Evolutionary conservation across 2,888 invertebrate genomes (phyloP), one percentile per base, ranked within the genome.

Genomic region (Tenthredo distinguenda): DNA sequence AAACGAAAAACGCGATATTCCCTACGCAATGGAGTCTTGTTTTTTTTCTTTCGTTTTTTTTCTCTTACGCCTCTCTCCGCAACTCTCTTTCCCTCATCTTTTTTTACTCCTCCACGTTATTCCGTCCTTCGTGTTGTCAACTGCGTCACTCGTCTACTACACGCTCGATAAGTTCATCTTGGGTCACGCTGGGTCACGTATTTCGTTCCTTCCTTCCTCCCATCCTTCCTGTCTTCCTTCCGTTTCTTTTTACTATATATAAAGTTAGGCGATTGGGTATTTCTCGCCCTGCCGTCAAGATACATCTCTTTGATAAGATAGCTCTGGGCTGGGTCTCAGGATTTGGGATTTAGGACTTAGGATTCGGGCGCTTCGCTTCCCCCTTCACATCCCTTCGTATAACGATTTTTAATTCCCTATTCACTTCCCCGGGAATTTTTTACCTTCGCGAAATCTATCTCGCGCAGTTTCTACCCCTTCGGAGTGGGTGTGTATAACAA

Each of bases 141-240:
- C 85, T 85, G 84, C 81, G 34, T 58, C 58, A 62, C 47, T 47
- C 47, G 72, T 58, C 76, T 81, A 65, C 87, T 81, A 65, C 87
- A 85, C 86, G 86, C 84, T 84, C 76, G 85, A 84, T 85, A 87
- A 86, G 86, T 87, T 86, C 85, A 85, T 85, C 58, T 82, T 79
- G 81, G 81, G 81, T 81, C 81, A 81, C 58, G 62, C 68, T 15
- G 77, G 65, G 79, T 84, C 65, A 83, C 86, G 82, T 87, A 37
- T 79, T 85, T 84, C 82, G 76, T 72, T 65, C 84, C 26, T 85
- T 77, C 43, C 76, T 84, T 79, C 31, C 74, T 21, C 82, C 84
- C 68, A 74, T 84, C 58, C 74, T 55, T 74, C n/a, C 37, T 43
- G 12, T 43, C 37, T 77, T 68, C 55, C 50, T 79, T 65, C 74